A percentile compares a stretch with the other conserved stretches of the same genome.
Evolutionary conservation across 2,113 vertebrate species (phyloP).

Genomic region (Rostratula benghalensis): DNA sequence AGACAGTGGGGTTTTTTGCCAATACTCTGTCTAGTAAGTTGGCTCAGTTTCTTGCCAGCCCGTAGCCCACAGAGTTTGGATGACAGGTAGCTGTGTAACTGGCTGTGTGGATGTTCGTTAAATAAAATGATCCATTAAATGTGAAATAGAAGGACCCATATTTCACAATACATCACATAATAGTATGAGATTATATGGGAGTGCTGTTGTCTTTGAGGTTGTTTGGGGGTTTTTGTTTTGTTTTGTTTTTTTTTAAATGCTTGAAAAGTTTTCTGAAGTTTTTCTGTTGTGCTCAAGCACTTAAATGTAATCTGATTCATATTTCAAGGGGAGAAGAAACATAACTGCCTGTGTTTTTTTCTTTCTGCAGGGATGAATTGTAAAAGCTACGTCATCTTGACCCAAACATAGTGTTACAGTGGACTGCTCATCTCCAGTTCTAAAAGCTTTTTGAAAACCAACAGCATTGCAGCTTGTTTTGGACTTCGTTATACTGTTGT

Average conservation of each 20-base stretch:
- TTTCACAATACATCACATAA: background rate
- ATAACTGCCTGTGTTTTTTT: conserved; percentile 71
- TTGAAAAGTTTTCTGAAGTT: background rate
- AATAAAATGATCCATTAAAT: background rate
- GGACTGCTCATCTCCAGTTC: conserved; percentile 81
- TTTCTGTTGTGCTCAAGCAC: conserved; percentile 21
- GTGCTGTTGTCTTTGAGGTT: conserved; percentile 37
- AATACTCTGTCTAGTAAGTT: conserved; percentile 4
- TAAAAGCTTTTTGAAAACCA: conserved; percentile 83
- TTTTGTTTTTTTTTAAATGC: background rate
- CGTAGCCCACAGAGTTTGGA: background rate
- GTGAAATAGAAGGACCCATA: background rate
- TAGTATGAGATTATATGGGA: background rate
- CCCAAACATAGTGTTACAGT: conserved; percentile 76
- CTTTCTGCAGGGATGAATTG: conserved; percentile 91
- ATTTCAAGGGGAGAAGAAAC: background rate
- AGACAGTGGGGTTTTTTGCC: background rate
- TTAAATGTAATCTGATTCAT: background rate
- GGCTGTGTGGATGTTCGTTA: background rate
- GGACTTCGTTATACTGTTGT: conserved; percentile 78
- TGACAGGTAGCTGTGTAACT: background rate
- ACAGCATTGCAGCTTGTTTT: conserved; percentile 85
- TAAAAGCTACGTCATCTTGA: conserved; percentile 83
- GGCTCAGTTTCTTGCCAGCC: background rate
- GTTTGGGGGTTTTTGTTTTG: too few relatives aligned